Conservation (phyloP, 2,888 invertebrate species). For the Agrenia bidenticulata region DNA sequence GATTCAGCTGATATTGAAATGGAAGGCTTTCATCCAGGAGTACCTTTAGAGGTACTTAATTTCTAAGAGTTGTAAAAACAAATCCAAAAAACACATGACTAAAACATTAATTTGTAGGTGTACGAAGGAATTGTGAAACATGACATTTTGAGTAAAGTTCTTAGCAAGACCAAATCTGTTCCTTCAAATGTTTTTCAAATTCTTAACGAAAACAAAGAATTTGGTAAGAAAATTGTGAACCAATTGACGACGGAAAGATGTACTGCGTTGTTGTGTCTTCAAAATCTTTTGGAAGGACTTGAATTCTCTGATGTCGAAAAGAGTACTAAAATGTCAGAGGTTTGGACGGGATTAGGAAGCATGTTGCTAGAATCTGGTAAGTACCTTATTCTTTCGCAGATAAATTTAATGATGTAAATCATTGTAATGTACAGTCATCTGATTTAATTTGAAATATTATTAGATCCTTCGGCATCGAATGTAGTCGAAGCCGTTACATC, state of each 20-base stretch:
- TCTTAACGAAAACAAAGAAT: constrained; percentile 25
- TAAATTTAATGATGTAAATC: background rate
- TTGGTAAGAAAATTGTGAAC: constrained; percentile 23
- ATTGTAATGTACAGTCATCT: background rate
- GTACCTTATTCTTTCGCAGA: background rate
- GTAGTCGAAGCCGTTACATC: constrained; percentile 71
- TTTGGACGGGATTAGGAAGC: constrained; percentile 69
- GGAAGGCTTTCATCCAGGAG: constrained; percentile 28
- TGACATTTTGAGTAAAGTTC: constrained; percentile 65
- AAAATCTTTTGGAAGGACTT: constrained; percentile 67
- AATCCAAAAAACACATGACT: background rate
- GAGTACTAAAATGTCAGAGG: constrained; percentile 55
- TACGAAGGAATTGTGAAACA: constrained; percentile 64
- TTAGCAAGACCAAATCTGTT: constrained; percentile 60
- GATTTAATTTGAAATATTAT: background rate
- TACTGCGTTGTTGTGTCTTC: constrained; percentile 68
- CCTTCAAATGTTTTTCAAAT: constrained; percentile 60
- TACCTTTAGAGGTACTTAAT: constrained; percentile 20
- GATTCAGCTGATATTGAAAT: constrained; percentile 29
- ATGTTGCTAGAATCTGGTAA: constrained; percentile 61
- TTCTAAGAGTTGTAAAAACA: too few species aligned
- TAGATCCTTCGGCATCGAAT: constrained; percentile 52
- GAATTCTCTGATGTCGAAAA: constrained; percentile 68
- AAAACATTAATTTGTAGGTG: constrained; percentile 59
- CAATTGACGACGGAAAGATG: constrained; percentile 60